phyloP scores from a whole-genome alignment of 2,797 vertebrate genomes.

The Pitangus sulphuratus region DNA sequence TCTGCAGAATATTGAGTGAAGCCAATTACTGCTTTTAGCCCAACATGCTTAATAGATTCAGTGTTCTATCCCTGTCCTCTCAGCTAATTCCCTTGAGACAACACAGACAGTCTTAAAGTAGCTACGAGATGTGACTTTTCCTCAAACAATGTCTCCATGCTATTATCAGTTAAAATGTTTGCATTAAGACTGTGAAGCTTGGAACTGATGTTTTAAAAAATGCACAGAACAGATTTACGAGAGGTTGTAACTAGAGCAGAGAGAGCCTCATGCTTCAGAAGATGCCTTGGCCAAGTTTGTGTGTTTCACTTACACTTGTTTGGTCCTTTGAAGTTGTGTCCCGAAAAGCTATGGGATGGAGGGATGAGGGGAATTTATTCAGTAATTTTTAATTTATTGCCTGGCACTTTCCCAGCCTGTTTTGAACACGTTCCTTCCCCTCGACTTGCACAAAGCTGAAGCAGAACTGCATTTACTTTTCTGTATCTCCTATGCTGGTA shows the following conservation, averaged over 20 bases:
- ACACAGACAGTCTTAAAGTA: background rate
- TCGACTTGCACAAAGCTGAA: background rate
- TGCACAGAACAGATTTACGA: background rate
- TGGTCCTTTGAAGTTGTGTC: background rate
- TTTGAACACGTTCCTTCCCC: background rate
- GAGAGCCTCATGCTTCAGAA: background rate
- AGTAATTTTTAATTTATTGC: background rate
- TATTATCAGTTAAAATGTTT: constrained; percentile 1
- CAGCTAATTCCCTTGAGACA: constrained; percentile 9
- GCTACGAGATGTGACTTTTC: constrained; percentile 12
- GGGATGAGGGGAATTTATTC: background rate
- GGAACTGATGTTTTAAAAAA: background rate
- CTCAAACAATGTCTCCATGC: background rate
- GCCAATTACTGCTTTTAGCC: constrained; percentile 70
- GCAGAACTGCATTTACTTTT: background rate
- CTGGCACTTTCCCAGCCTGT: background rate
- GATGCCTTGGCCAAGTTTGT: background rate
- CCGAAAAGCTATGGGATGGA: background rate
- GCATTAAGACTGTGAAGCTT: background rate
- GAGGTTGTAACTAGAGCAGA: background rate
- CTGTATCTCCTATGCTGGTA: background rate
- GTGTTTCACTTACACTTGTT: background rate
- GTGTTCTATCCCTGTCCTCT: constrained; percentile 16
- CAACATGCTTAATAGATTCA: constrained; percentile 29
- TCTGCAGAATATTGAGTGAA: constrained; percentile 64